Evolutionary conservation across 2,113 vertebrate genomes (phyloP), one percentile per base, ranked within the genome.

Genomic region (Ceratotherium simum): DNA sequence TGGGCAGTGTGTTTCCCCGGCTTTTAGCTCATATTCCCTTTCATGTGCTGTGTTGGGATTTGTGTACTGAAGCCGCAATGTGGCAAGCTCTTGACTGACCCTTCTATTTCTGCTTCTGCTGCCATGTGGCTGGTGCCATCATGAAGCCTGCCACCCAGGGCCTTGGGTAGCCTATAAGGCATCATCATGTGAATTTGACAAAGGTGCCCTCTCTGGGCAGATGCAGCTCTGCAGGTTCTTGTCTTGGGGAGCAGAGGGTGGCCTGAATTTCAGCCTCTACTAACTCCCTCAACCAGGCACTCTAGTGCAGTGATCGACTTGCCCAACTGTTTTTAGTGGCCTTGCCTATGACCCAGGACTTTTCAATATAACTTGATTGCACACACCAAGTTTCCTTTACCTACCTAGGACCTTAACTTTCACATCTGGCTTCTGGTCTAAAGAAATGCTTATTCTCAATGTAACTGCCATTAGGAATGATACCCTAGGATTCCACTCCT

Each of bases 401-500:
- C 33, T 87, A 56, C 16, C 3, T 75, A 78, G 33, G 10, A 82
- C 42, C n/a, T 83, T 79, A 58, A 21, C 36, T 94, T 97, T 94
- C 42, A 90, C 42, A 8, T 87, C 16, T 90, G 89, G 42, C 46
- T 95, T 96, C 51, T 85, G 33, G 20, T 83, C 64, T 82, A 90
- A 97, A 87, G 36, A 83, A 92, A 86, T 95, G 20, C 48, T 88
- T 60, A 25, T 94, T 93, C 20, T 78, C 42, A 16, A 92, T 79
- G 33, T 76, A 92, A 83, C 51, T 90, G n/a, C 25, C 48, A 80
- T 72, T 69, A 67, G 54, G 51, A 95, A 92, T 62, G 56, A 64
- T 51, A 95, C 31, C 17, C 18, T 10, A 65, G 39, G 69, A 95
- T 62, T 79, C 27, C 17, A 39, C 0, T 67, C 29, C 51, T 46